Conservation (phyloP, 2,113 vertebrate genomes). For the Phainopepla nitens region DNA sequence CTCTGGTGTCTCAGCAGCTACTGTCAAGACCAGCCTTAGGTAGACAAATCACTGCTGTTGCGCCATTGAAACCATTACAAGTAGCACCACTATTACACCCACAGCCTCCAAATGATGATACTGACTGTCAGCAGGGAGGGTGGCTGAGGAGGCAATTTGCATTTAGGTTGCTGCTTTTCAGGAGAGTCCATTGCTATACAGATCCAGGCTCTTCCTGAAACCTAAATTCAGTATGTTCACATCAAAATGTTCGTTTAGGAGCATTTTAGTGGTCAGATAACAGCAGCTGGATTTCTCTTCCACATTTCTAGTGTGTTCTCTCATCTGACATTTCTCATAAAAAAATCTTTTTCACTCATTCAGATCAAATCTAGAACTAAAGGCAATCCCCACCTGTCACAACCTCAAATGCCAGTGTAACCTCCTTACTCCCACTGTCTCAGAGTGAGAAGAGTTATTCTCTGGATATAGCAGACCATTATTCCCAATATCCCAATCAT, state of each 20-base stretch:
- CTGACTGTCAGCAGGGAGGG: neutral
- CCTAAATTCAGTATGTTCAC: neutral
- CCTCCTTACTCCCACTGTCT: neutral
- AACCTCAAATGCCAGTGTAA: neutral
- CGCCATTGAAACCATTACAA: neutral
- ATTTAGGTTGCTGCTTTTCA: neutral
- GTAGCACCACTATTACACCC: neutral
- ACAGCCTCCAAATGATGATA: neutral
- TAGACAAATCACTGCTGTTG: neutral
- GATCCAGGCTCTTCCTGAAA: neutral
- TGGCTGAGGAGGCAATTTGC: neutral
- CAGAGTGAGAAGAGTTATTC: neutral
- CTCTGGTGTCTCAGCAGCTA: neutral
- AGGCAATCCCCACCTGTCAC: neutral
- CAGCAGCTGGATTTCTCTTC: neutral
- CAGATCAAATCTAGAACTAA: neutral
- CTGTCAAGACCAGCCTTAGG: neutral
- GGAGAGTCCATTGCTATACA: neutral
- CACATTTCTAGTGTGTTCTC: neutral
- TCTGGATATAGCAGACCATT: accelerated
- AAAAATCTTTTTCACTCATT: neutral
- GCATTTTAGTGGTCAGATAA: neutral
- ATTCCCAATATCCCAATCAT: neutral
- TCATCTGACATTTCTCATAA: neutral
- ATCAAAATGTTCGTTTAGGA: neutral